Base-by-base conservation (phyloP, 2,113 vertebrate species). In the Elgaria multicarinata region DNA sequence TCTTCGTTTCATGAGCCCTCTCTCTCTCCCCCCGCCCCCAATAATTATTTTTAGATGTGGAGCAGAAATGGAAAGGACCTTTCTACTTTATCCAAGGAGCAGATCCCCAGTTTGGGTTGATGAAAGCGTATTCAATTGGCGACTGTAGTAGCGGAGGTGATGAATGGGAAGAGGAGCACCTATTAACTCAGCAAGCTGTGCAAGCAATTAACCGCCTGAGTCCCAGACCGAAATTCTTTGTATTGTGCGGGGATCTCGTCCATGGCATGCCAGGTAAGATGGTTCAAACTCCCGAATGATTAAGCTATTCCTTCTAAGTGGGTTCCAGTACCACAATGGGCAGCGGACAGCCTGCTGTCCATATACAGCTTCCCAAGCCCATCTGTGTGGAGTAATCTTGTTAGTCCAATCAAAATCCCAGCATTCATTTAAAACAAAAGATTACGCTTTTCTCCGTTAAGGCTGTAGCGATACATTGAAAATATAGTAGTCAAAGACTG, bases 61-160 rank as follows among this genome's bases (percentile, higher is more conserved):
- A 99, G 93, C 95, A 69, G 12, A 93, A 98, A 42, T 99, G 99
- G 99, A 98, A 90, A 13, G 98, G 97, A 10, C 98, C 99, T 0
- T 99, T 99, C 97, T 99, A 94, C 95, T 99, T 99, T 95, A 98
- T 99, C 91, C 98, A 98, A 93, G 98, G 98, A 6, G 98, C 99
- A 6, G 99, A 99, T 96, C 98, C 99, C 26, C 99, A 99, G 95
- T 98, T 99, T 26, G 99, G 99, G 2, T 96, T 99, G 89, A 99
- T 99, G 96, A 99, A 99, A 95, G 97, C 98, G n/a, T 99, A 98
- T 98, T 95, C 95, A 85, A 93, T 96, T 0, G 98, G 98, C 7
- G 97, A 99, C 93, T 97, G 95, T 39, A 86, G 95, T 1, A 95
- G 88, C 0, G 98, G 97, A 13, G 99, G 98, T 3, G 98, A 99